phyloP scores from a whole-genome alignment of 2,888 invertebrate species.

The Unio pictorum region DNA sequence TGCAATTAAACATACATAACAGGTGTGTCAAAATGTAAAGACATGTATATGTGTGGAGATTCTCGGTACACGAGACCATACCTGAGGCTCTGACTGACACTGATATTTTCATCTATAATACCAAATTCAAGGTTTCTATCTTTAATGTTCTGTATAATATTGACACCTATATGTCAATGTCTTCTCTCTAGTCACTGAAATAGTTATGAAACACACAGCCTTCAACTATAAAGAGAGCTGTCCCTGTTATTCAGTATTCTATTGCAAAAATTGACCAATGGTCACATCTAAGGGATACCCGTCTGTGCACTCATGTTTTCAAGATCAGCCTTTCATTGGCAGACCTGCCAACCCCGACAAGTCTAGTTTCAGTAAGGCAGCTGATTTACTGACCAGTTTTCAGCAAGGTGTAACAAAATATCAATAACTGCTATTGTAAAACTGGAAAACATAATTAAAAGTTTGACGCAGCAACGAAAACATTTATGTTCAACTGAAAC shows the following conservation, averaged over 20 bases:
- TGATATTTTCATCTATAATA: slow-evolving; percentile 1
- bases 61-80: slow-evolving; percentile 1
- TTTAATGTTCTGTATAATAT: slow-evolving; percentile 1
- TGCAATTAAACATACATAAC: too few species aligned
- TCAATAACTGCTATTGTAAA: too few species aligned
- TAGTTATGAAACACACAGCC: slow-evolving; percentile 1
- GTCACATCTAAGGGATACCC: slow-evolving; percentile 5
- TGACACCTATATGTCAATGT: not conserved
- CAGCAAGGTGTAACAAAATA: too few species aligned
- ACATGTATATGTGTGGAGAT: not conserved
- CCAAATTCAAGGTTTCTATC: not conserved
- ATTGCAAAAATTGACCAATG: slow-evolving; percentile 4
- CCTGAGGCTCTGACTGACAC: slow-evolving; percentile 2
- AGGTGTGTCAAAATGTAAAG: slow-evolving; percentile 5
- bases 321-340: too few species aligned
- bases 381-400: too few species aligned
- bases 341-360: too few species aligned
- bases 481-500: too few species aligned
- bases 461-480: too few species aligned
- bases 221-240: not conserved
- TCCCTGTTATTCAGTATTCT: slow-evolving; percentile 3
- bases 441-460: too few species aligned
- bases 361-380: too few species aligned
- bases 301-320: not conserved
- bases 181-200: not conserved